A percentile compares a stretch with the other conserved stretches of the same genome.
phyloP scores from a whole-genome alignment of 2,113 vertebrate genomes.

The Cyphomyrus discorhynchus region DNA sequence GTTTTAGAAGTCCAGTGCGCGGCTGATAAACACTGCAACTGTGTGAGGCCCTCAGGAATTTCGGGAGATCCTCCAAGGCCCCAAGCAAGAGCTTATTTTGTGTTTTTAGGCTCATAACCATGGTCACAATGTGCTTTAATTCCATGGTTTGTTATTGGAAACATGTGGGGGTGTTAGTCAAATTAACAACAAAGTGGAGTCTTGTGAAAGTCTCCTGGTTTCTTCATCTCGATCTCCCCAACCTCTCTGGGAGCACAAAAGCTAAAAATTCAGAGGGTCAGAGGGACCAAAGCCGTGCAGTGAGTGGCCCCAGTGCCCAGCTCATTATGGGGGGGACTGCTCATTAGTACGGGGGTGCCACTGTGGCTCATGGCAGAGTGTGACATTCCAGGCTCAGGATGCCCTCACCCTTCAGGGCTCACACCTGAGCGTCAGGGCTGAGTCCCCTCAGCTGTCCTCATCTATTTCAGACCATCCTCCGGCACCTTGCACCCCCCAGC shows the following conservation, averaged over 20 bases:
- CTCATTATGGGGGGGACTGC: background rate
- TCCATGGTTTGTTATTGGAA: background rate
- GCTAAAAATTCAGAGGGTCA: background rate
- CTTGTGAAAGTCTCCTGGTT: background rate
- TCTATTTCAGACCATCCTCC: background rate
- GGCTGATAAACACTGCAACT: background rate
- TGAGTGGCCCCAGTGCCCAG: background rate
- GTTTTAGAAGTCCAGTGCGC: background rate
- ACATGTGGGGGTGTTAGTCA: background rate
- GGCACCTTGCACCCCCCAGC: background rate
- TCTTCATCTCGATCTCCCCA: background rate
- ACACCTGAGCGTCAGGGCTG: background rate
- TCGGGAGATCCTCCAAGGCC: background rate
- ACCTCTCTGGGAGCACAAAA: background rate
- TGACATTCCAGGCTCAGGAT: constrained; percentile 4
- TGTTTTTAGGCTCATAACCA: background rate
- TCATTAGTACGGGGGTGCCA: constrained; percentile 32
- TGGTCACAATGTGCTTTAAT: background rate
- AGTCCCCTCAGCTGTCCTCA: background rate
- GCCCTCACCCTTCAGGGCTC: background rate
- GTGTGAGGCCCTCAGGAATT: background rate
- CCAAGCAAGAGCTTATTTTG: background rate
- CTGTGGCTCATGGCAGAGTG: constrained; percentile 16
- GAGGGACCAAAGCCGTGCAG: background rate
- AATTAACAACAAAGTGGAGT: background rate